Conservation (phyloP, 2,888 invertebrate species). For the Selenia dentaria region DNA sequence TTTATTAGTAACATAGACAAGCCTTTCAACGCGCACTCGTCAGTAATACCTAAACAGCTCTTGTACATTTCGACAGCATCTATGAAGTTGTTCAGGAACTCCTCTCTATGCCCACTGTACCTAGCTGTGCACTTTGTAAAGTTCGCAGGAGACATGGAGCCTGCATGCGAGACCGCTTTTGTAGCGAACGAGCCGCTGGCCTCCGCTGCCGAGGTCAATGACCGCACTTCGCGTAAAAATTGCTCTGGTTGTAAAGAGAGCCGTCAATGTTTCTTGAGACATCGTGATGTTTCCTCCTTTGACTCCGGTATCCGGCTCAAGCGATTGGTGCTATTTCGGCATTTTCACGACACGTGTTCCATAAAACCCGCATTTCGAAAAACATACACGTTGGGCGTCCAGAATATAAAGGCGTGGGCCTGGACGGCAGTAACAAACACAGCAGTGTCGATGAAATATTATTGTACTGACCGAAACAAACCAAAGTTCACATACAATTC, state of each 20-base stretch:
- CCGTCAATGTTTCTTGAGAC: background rate
- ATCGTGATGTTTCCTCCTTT: background rate
- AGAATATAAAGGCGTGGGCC: too few species aligned
- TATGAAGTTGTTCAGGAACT: background rate
- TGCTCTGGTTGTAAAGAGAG: background rate
- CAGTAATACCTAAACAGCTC: background rate
- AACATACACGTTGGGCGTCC: too few species aligned
- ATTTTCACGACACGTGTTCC: too few species aligned
- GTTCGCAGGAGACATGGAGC: background rate
- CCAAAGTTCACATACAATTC: too few species aligned
- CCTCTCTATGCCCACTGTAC: background rate
- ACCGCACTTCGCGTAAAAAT: background rate
- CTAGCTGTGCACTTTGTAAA: background rate
- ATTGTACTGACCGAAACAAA: too few species aligned
- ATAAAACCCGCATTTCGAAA: too few species aligned
- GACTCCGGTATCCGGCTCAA: background rate
- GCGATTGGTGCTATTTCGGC: background rate
- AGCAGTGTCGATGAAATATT: too few species aligned
- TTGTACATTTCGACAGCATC: background rate
- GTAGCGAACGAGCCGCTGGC: background rate
- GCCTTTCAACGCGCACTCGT: too few species aligned
- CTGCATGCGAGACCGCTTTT: too few species aligned
- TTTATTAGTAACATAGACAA: too few species aligned
- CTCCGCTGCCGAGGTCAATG: background rate
- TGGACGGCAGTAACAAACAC: too few species aligned